Percentiles rank a stretch among this genome's conserved stretches.
These are phyloP conservation scores for Iguana delicatissima DNA, from an alignment of 2,797 vertebrate genomes.

Conservation along the genomic window DNA sequence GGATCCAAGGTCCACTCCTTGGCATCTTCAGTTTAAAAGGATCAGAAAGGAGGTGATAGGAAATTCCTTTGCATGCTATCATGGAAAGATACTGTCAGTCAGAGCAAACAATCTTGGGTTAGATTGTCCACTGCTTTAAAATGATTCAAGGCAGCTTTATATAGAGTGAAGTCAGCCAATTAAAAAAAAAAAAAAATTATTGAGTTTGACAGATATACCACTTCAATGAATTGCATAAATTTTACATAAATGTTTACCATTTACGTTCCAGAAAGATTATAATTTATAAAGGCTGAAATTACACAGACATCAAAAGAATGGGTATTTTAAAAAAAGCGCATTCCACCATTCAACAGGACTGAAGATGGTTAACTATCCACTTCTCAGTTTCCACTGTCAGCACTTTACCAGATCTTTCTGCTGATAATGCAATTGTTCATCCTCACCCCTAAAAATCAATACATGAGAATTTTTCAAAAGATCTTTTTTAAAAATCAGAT, in stretches of 20 bases:
- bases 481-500: conserved; percentile 56
- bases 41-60: background rate
- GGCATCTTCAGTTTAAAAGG: background rate
- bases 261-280: background rate
- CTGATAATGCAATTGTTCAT: conserved; percentile 42
- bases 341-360: background rate
- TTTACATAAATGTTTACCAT: background rate
- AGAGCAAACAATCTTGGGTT: background rate
- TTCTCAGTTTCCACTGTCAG: conserved; percentile 22
- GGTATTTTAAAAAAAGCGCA: background rate
- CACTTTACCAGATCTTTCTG: conserved; percentile 41
- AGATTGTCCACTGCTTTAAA: background rate
- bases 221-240: background rate
- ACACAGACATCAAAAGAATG: background rate
- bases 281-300: background rate
- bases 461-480: conserved; percentile 51
- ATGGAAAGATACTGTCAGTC: background rate
- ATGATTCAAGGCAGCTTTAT: background rate
- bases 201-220: background rate
- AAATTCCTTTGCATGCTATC: background rate
- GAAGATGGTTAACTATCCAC: conserved; percentile 26
- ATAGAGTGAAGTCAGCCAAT: background rate
- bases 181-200: background rate
- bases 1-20: background rate
- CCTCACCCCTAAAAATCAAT: conserved; percentile 47